Evolutionary conservation across 2,113 vertebrate genomes (phyloP).

Genomic region (Orthochromis malagaraziensis): DNA sequence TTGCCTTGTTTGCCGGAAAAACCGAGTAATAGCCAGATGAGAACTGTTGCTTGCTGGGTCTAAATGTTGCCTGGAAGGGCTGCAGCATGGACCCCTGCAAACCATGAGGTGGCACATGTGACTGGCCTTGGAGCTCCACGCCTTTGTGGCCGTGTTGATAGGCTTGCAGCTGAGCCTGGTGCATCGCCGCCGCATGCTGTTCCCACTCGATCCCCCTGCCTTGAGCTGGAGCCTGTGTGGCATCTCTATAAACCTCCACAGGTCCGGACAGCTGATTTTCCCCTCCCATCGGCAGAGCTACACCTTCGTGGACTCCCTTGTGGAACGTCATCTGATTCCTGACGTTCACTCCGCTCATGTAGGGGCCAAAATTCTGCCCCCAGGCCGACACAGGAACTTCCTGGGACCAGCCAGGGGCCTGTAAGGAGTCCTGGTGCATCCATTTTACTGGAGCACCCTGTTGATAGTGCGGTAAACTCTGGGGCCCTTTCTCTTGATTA

Average conservation of each 20-base stretch:
- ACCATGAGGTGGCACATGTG: conserved; percentile 44
- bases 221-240: conserved; percentile 61
- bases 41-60: conserved; percentile 82
- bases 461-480: conserved; percentile 78
- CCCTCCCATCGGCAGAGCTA: conserved; percentile 58
- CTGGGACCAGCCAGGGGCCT: conserved; percentile 79
- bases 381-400: conserved; percentile 68
- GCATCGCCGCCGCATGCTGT: conserved; percentile 66
- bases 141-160: conserved; percentile 74
- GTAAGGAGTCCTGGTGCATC: conserved; percentile 62
- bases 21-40: conserved; percentile 76
- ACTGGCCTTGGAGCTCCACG: conserved; percentile 55
- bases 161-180: conserved; percentile 68
- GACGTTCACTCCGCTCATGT: conserved; percentile 71
- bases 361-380: conserved; percentile 77
- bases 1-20: conserved; percentile 73
- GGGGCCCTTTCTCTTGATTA: conserved; percentile 77
- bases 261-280: conserved; percentile 73
- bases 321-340: conserved; percentile 71
- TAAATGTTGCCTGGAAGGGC: conserved; percentile 87
- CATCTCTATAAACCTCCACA: conserved; percentile 79
- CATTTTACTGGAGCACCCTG: conserved; percentile 77
- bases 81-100: conserved; percentile 77
- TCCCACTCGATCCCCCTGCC: conserved; percentile 70
- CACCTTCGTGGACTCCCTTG: conserved; percentile 71